phyloP scores from a whole-genome alignment of 2,797 vertebrate genomes.

The Pipistrellus pipistrellus region DNA sequence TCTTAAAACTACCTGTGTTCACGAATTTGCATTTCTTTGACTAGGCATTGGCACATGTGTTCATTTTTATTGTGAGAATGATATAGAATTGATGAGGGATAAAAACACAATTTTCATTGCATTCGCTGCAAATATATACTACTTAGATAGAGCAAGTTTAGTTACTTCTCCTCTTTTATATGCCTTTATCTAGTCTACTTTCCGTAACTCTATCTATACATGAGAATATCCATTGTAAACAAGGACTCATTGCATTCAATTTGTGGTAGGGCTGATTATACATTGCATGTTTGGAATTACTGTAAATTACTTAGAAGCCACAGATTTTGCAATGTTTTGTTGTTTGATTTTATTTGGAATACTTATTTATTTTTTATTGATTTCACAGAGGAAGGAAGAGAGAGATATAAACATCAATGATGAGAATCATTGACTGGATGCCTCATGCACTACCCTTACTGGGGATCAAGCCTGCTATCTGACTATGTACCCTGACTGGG shows the following conservation, averaged over 20 bases:
- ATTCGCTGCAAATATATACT: not conserved
- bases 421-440: too few species aligned
- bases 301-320: slow-evolving; percentile 38
- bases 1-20: not conserved
- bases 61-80: not conserved
- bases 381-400: too few species aligned
- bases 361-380: not conserved
- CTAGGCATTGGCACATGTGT: not conserved
- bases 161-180: not conserved
- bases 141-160: not conserved
- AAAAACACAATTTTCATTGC: not conserved
- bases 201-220: not conserved
- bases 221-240: not conserved
- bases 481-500: too few species aligned
- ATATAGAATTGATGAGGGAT: not conserved
- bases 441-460: too few species aligned
- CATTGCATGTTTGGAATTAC: slow-evolving; percentile 37
- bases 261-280: not conserved
- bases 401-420: too few species aligned
- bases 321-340: slow-evolving; percentile 27
- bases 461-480: too few species aligned
- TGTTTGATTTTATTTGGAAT: slow-evolving; percentile 41
- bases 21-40: slow-evolving; percentile 4
- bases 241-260: not conserved
- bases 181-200: not conserved